Base-by-base conservation (phyloP, 2,113 vertebrate genomes). In the human region DNA sequence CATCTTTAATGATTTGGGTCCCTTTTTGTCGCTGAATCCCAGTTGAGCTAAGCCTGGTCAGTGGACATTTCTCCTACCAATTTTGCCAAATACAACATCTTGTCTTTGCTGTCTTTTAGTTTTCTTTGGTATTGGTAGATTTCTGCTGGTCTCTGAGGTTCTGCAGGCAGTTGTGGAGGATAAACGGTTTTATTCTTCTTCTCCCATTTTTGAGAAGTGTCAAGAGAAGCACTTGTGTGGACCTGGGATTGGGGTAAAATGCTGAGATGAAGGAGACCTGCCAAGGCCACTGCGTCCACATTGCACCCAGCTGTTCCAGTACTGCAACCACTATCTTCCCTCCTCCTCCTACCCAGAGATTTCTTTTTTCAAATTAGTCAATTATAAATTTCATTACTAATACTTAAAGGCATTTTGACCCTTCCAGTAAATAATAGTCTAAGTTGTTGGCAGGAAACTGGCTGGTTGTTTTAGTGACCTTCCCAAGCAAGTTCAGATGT, bases 31-130 rank as follows among this genome's bases (percentile, higher is more conserved):
- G 73, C 85, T 99, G 97, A 99, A 99, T 97, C 99, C 98, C 84
- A 99, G 25, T 97, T 99, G 99, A 94, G 99, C 61, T 64, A 64
- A 30, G 11, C 61, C 27, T 64, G 96, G 35, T 99, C 99, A 64
- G 99, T 98, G 94, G 98, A 99, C 99, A 99, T 99, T 75, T 99
- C 99, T 97, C 83, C 95, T 96, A 99, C 98, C 99, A 99, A 48
- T 98, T 99, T 99, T 72, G 99, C 99, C 97, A 99, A 97, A 96
- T 99, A 99, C 99, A 99, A 99, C 99, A 99, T 99, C 97, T 99
- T 99, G 81, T 99, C 99, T 96, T 99, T 99, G 97, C 99, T 99
- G 95, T 99, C 99, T 95, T 99, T 99, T 73, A 99, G 18, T 38
- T n/a, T 25, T 84, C 99, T 99, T 95, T 99, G 98, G 96, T 99